Evolutionary conservation across 2,888 invertebrate genomes (phyloP), one percentile per base, ranked within the genome.

Genomic region (Drosophila silvestris): DNA sequence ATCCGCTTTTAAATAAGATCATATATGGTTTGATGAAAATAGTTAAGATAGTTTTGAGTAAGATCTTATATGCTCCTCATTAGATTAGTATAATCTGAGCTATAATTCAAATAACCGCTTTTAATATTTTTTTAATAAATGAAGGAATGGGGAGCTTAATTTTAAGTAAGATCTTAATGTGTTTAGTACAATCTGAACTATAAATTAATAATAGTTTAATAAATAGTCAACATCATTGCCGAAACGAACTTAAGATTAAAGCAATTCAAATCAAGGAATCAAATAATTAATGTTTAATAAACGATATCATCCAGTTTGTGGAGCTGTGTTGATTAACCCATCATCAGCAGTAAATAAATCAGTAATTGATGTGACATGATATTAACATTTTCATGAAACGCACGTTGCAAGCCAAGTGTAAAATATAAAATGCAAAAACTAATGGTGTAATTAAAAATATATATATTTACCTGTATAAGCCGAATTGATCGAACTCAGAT

Each of bases 401-500:
- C 77, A 79, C 68, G 77, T 22, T 32, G 50, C 65, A 56, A 66
- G 67, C 71, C 83, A 80, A 73, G 53, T 70, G 57, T 56, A 57
- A 39, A 26, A 44, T 19, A 58, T 69, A 69, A 78, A 77, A 76
- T 64, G 70, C 56, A 66, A 77, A 64, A 67, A 77, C 60, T 60
- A 71, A 70, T 62, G 33, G 53, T 53, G 37, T 47, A 60, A 65
- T 52, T 50, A 63, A 66, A 56, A 51, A 39, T 16, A 75, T 28
- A 39, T 33, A 26, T 83, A 82, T 69, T 91, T 92, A 92, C 92
- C 92, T 92, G 92, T 91, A 32, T 89, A 92, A 74, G 92, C 87
- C 65, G 92, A 92, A 90, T 92, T 92, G 72, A 92, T 90, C 76
- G 92, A 92, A 84, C 91, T 92, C 81, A 92, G 85, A 77, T 92